Percentiles rank a stretch among this genome's conserved stretches.
phyloP scores from a whole-genome alignment of 64 coral and sea anemone species.

The Acropora yongei region DNA sequence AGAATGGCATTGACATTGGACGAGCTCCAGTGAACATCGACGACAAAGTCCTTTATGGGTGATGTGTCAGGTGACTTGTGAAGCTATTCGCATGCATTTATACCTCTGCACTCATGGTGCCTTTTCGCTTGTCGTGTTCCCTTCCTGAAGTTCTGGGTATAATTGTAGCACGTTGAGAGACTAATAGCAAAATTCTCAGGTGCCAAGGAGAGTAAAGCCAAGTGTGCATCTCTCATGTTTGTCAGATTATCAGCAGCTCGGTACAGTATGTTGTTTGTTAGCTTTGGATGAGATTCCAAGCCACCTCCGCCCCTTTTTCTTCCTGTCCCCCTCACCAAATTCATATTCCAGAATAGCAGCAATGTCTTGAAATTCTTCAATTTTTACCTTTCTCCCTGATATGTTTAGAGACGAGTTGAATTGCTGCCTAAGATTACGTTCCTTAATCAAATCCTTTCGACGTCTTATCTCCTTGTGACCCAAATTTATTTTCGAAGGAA shows the following conservation, averaged over 20 bases:
- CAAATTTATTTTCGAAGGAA: too few relatives aligned
- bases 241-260: constrained; percentile 40
- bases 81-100: constrained; percentile 52
- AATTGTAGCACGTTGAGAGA: constrained; percentile 38
- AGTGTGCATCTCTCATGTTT: constrained; percentile 27
- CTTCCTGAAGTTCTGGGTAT: constrained; percentile 56
- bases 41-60: background rate
- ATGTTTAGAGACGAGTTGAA: too few relatives aligned
- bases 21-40: background rate
- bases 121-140: constrained; percentile 12
- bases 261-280: constrained; percentile 7
- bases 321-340: constrained; percentile 31
- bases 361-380: constrained; percentile 37
- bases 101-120: constrained; percentile 32
- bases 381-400: background rate
- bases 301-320: constrained; percentile 26
- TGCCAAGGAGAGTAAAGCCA: constrained; percentile 18
- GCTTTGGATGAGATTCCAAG: constrained; percentile 25
- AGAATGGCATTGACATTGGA: background rate
- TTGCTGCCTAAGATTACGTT: too few relatives aligned
- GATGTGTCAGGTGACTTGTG: constrained; percentile 53
- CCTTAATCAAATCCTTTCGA: too few relatives aligned
- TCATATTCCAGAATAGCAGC: constrained; percentile 29
- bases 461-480: too few relatives aligned
- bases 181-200: constrained; percentile 30